A percentile compares a stretch with the other conserved stretches of the same genome.
Evolutionary conservation across 2,888 invertebrate genomes (phyloP).

Genomic region (Lasioglossum pauxillum): DNA sequence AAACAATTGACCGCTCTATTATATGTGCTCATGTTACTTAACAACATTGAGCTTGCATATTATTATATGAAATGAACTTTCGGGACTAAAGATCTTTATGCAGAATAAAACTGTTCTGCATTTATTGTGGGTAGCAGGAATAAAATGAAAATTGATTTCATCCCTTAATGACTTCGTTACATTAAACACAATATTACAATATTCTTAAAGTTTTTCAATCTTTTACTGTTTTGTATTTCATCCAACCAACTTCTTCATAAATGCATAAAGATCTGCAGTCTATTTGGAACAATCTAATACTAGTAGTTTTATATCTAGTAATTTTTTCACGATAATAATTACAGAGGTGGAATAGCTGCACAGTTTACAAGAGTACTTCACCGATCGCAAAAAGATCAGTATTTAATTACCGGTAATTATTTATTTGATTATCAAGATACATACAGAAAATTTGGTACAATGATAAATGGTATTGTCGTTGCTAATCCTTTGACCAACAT

Average conservation of each 20-base stretch:
- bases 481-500: slow-evolving; percentile 89
- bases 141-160: too few species aligned
- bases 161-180: too few species aligned
- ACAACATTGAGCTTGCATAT: background rate
- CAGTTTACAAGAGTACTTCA: slow-evolving; percentile 88
- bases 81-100: background rate
- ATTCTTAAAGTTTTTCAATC: too few species aligned
- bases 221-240: too few species aligned
- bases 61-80: slow-evolving; percentile 1
- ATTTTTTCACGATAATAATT: slow-evolving; percentile 9
- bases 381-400: slow-evolving; percentile 86
- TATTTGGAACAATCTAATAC: background rate
- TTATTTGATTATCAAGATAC: slow-evolving; percentile 89
- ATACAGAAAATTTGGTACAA: slow-evolving; percentile 87
- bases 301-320: background rate
- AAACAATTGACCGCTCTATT: too few species aligned
- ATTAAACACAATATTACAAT: too few species aligned
- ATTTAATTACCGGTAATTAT: slow-evolving; percentile 90
- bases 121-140: too few species aligned
- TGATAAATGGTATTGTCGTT: slow-evolving; percentile 87
- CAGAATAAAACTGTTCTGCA: too few species aligned
- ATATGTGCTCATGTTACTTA: background rate
- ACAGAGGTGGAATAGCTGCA: slow-evolving; percentile 88
- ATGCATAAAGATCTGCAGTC: too few species aligned
- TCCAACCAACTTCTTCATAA: too few species aligned